Percentiles rank a stretch among this genome's conserved stretches.
Evolutionary conservation across 2,113 vertebrate species (phyloP).

Genomic region (Petrocephalus microphthalmus): DNA sequence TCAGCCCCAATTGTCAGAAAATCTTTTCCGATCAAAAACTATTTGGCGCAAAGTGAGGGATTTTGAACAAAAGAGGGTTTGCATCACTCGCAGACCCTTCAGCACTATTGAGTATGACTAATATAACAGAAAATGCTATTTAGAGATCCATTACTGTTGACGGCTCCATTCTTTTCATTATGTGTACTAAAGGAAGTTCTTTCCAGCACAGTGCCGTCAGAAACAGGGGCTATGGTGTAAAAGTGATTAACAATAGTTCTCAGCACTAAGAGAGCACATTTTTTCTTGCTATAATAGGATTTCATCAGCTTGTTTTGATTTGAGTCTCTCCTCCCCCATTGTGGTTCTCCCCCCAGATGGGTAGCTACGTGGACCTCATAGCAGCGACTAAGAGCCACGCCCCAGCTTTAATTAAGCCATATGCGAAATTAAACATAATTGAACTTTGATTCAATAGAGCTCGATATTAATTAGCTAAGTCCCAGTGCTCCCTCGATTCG

Average conservation of each 20-base stretch:
- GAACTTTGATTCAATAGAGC: conserved; percentile 48
- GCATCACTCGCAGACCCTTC: conserved; percentile 56
- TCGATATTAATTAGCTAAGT: conserved; percentile 45
- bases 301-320: not conserved
- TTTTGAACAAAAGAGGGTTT: conserved; percentile 54
- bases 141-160: conserved; percentile 62
- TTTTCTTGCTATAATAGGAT: not conserved
- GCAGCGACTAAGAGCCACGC: conserved; percentile 9
- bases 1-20: conserved; percentile 51
- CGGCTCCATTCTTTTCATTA: conserved; percentile 58
- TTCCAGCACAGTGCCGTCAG: conserved; percentile 29
- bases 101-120: conserved; percentile 66
- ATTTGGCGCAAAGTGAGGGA: conserved; percentile 45
- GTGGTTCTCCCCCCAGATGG: conserved; percentile 1
- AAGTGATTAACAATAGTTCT: conserved; percentile 51
- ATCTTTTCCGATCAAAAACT: conserved; percentile 52
- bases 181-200: conserved; percentile 42
- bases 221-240: conserved; percentile 33
- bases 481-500: conserved; percentile 43
- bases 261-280: not conserved
- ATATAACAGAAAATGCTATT: conserved; percentile 71
- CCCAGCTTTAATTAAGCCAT: conserved; percentile 49
- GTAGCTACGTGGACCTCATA: conserved; percentile 21
- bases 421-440: conserved; percentile 50
- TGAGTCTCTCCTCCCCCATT: too few species aligned